phyloP scores from a whole-genome alignment of 2,888 invertebrate genomes.

The Ichneumon xanthorius region DNA sequence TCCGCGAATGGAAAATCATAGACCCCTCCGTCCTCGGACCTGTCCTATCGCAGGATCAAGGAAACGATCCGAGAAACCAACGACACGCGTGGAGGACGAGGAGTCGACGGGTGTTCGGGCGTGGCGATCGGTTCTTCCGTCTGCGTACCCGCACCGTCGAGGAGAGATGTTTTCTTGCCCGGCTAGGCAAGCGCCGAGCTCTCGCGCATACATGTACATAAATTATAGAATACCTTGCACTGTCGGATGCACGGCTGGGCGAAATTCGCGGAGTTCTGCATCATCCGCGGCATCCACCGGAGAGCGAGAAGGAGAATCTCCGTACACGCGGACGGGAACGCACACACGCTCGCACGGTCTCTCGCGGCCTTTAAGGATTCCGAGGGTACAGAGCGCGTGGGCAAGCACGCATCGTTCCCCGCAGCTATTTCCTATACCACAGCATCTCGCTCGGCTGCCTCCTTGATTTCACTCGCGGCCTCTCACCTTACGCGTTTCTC shows the following conservation, averaged over 20 bases:
- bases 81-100: constrained; percentile 32
- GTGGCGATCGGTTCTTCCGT: constrained; percentile 27
- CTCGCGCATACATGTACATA: constrained; percentile 7
- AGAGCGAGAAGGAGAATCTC: constrained; percentile 23
- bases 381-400: constrained; percentile 42
- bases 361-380: constrained; percentile 32
- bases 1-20: not conserved
- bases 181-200: constrained; percentile 18
- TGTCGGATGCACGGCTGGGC: not conserved
- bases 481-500: constrained; percentile 10
- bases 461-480: not conserved
- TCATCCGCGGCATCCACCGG: constrained; percentile 7
- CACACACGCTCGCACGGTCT: not conserved
- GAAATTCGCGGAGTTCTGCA: constrained; percentile 24
- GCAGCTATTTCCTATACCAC: constrained; percentile 27
- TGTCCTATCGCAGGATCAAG: constrained; percentile 26
- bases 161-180: constrained; percentile 13
- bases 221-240: constrained; percentile 28
- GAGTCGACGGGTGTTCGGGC: constrained; percentile 23
- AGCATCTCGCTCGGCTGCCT: not conserved
- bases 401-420: constrained; percentile 20
- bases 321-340: not conserved
- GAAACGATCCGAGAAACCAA: constrained; percentile 37
- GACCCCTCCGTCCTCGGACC: not conserved
- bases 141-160: not conserved